phyloP scores from a whole-genome alignment of 2,888 invertebrate genomes.

The Tryphoninae sp. region DNA sequence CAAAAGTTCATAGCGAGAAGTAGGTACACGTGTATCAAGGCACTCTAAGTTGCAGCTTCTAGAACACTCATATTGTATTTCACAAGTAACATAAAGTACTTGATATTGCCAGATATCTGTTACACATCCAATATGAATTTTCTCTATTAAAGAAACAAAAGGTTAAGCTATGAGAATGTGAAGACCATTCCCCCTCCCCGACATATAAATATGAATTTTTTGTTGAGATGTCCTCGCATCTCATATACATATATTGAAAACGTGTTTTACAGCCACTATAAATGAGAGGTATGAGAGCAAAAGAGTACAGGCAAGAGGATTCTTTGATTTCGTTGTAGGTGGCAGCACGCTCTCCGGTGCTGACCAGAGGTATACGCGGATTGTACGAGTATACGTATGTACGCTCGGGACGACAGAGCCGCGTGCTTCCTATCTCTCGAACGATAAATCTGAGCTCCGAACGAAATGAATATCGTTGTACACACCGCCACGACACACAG shows the following conservation, averaged over 20 bases:
- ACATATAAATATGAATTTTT: too few relatives aligned
- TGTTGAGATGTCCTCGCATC: too few relatives aligned
- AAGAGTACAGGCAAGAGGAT: not conserved
- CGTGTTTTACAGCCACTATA: constrained; percentile 34
- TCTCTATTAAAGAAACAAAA: too few relatives aligned
- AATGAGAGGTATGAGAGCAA: constrained; percentile 28
- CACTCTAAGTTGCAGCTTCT: not conserved
- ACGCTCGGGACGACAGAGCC: constrained; percentile 43
- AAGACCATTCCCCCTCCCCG: too few relatives aligned
- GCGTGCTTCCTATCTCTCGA: constrained; percentile 58
- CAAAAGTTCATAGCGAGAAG: constrained; percentile 3
- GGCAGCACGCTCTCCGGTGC: not conserved
- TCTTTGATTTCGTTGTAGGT: constrained; percentile 49
- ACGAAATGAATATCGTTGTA: constrained; percentile 63
- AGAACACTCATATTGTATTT: not conserved
- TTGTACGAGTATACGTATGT: not conserved
- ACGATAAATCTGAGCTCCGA: constrained; percentile 60
- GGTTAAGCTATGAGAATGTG: too few relatives aligned
- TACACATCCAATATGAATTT: too few relatives aligned
- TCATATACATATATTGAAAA: constrained; percentile 2
- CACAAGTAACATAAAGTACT: not conserved
- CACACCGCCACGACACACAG: constrained; percentile 53
- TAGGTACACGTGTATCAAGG: not conserved
- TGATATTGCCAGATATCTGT: not conserved
- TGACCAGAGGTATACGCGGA: not conserved